Percentiles rank a stretch among this genome's conserved stretches.
Evolutionary conservation across 2,113 vertebrate genomes (phyloP).

Genomic region (Silurus glanis): DNA sequence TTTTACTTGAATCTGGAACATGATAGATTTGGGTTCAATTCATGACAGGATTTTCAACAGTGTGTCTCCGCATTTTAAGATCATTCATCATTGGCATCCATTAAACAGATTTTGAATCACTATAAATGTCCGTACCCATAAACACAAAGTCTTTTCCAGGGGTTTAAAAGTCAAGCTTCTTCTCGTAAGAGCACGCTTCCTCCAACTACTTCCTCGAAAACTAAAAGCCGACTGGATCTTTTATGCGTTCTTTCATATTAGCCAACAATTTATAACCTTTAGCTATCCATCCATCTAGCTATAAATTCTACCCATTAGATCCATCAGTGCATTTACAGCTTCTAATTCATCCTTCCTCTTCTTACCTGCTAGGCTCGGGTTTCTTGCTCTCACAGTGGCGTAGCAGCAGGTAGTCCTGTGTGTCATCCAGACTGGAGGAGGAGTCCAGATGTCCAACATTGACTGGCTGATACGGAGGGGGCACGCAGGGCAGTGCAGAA

Average conservation of each 20-base stretch:
- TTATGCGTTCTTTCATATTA: not conserved
- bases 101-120: not conserved
- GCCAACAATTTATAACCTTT: not conserved
- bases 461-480: slow-evolving; percentile 91
- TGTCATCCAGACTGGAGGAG: slow-evolving; percentile 88
- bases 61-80: not conserved
- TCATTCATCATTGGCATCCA: not conserved
- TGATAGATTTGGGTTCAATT: not conserved
- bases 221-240: not conserved
- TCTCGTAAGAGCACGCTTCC: not conserved
- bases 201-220: not conserved
- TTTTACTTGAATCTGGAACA: not conserved
- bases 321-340: not conserved
- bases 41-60: not conserved
- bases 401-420: slow-evolving; percentile 95
- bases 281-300: not conserved
- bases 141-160: not conserved
- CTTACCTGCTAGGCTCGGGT: slow-evolving; percentile 89
- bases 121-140: not conserved
- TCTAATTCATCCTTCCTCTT: not conserved
- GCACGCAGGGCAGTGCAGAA: slow-evolving; percentile 70
- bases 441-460: slow-evolving; percentile 84
- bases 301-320: not conserved
- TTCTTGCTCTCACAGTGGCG: slow-evolving; percentile 99
- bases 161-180: not conserved